Conservation (phyloP, 1,140 invertebrate genomes). For the Mizuhopecten yessoensis region DNA sequence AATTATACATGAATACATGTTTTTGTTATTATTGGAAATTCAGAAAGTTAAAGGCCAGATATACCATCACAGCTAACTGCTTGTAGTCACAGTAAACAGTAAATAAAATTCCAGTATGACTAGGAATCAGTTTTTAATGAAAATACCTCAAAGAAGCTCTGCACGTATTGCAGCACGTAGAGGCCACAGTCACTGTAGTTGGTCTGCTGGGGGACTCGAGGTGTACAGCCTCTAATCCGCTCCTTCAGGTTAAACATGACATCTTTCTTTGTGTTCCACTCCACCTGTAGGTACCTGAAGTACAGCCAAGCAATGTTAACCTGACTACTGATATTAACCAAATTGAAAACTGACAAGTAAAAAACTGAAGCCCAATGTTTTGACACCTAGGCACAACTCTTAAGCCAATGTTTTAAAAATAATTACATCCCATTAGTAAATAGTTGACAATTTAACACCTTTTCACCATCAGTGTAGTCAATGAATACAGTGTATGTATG, state of each 20-base stretch:
- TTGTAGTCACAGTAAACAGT: too few relatives aligned
- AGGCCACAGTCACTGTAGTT: constrained; percentile 99
- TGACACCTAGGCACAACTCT: not conserved
- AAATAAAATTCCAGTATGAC: too few relatives aligned
- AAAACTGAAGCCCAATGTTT: not conserved
- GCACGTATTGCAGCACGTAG: constrained; percentile 97
- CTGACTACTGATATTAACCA: not conserved
- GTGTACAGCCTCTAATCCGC: constrained; percentile 87
- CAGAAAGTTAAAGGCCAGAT: too few relatives aligned
- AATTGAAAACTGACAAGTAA: not conserved
- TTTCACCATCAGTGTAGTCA: too few relatives aligned
- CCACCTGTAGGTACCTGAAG: constrained; percentile 91
- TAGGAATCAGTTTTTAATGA: too few relatives aligned
- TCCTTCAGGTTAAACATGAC: constrained; percentile 80
- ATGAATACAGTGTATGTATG: too few relatives aligned
- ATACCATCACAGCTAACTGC: too few relatives aligned
- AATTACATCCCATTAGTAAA: too few relatives aligned
- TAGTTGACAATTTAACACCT: too few relatives aligned
- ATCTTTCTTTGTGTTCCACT: constrained; percentile 91
- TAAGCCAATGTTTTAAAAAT: too few relatives aligned
- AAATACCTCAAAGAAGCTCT: constrained; percentile 92
- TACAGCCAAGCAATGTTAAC: constrained; percentile 16
- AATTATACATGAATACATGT: too few relatives aligned
- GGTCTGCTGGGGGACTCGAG: constrained; percentile 97
- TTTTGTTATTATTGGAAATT: too few relatives aligned